These are phyloP conservation scores for Chrysaora quinquecirrha DNA, from an alignment of 30 jellyfish, hydroid and myxozoan genomes.

Conservation along the genomic window DNA sequence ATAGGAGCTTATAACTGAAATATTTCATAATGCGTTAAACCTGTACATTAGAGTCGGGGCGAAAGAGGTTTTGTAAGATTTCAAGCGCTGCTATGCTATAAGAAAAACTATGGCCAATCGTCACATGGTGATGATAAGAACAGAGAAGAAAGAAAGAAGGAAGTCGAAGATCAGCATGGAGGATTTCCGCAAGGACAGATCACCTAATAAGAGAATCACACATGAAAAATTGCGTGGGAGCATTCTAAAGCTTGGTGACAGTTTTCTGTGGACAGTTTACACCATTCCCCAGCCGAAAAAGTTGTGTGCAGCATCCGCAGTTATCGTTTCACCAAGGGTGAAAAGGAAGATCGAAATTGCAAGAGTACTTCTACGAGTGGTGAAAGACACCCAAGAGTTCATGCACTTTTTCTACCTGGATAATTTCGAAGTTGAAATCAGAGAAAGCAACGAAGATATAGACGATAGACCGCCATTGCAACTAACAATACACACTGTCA, in stretches of 20 bases:
- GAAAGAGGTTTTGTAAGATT: conserved; percentile 8
- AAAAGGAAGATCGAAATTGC: neutral
- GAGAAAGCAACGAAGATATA: too few species aligned
- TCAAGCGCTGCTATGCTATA: neutral
- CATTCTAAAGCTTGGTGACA: conserved; percentile 9
- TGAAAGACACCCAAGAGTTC: neutral
- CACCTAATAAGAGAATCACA: neutral
- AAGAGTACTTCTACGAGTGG: neutral
- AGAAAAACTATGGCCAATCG: neutral
- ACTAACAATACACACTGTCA: neutral
- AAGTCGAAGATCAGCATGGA: neutral
- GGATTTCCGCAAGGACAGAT: neutral
- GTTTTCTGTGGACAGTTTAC: conserved; percentile 21
- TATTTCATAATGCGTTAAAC: neutral
- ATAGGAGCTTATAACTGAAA: conserved; percentile 7
- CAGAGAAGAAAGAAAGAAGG: neutral
- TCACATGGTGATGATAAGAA: neutral
- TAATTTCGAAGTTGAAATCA: neutral
- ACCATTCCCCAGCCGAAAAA: neutral
- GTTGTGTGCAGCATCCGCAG: neutral
- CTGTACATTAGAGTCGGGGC: conserved; percentile 13
- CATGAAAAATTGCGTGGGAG: neutral
- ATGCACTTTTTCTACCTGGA: neutral
- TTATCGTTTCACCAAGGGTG: neutral
- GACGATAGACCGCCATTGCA: neutral